phyloP scores from a whole-genome alignment of 2,888 invertebrate species.

The Meganola albula region DNA sequence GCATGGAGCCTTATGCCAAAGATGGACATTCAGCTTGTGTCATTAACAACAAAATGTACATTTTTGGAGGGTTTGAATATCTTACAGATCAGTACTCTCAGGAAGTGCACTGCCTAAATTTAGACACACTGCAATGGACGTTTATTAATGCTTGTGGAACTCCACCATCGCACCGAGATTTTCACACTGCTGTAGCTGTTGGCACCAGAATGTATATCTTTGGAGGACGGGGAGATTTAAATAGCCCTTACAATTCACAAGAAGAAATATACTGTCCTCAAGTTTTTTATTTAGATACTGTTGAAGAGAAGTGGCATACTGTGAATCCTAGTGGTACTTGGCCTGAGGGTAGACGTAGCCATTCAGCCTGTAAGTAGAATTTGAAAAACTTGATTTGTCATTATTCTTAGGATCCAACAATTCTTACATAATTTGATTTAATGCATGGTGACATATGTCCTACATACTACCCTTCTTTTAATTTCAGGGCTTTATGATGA shows the following conservation, averaged over 20 bases:
- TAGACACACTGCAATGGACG: conserved; percentile 85
- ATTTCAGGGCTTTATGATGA: conserved; percentile 87
- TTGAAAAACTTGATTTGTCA: no score
- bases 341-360: conserved; percentile 91
- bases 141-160: conserved; percentile 79
- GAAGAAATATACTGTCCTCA: conserved; percentile 88
- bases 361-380: conserved; percentile 93
- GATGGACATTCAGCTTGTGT: conserved; percentile 95
- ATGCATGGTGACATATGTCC: no score
- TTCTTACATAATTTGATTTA: no score
- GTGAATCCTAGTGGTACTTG: conserved; percentile 76
- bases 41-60: conserved; percentile 87
- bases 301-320: conserved; percentile 83
- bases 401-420: no score
- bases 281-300: conserved; percentile 86
- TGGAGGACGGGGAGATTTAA: conserved; percentile 90
- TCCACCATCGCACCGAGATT: conserved; percentile 87
- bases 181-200: conserved; percentile 90
- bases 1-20: conserved; percentile 86
- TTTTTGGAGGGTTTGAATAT: conserved; percentile 95
- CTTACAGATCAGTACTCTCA: conserved; percentile 87
- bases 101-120: conserved; percentile 85
- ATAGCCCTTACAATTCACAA: conserved; percentile 68
- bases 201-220: conserved; percentile 91
- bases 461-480: no score